Percentiles rank a stretch among this genome's conserved stretches.
These are phyloP conservation scores for Oryzaephilus surinamensis DNA, from an alignment of 1,140 invertebrate genomes.

Conservation along the genomic window DNA sequence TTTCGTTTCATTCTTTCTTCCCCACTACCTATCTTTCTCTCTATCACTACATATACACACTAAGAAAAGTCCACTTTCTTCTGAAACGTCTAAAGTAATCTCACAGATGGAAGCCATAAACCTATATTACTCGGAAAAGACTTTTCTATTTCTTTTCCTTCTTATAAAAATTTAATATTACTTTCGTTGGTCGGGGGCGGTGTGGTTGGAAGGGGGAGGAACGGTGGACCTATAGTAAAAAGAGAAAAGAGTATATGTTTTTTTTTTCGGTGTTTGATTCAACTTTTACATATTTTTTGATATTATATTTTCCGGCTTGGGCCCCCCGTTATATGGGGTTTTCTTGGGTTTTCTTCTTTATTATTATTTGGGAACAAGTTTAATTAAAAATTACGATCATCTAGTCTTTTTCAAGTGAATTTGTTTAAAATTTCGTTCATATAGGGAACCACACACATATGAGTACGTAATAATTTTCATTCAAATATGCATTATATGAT, in stretches of 20 bases:
- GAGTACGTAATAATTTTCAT: too few species aligned
- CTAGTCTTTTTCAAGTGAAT: too few species aligned
- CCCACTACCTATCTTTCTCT: slow-evolving; percentile 14
- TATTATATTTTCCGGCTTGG: too few species aligned
- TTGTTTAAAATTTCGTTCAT: too few species aligned
- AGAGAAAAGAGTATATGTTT: not conserved
- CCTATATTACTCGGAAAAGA: slow-evolving; percentile 37
- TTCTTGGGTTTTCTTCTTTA: not conserved
- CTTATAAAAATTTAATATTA: slow-evolving; percentile 38
- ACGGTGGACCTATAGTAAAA: not conserved
- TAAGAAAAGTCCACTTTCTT: slow-evolving; percentile 34
- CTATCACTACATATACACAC: slow-evolving; percentile 14
- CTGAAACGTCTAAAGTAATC: slow-evolving; percentile 36
- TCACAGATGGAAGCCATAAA: slow-evolving; percentile 38
- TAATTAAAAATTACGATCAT: too few species aligned
- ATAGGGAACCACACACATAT: too few species aligned
- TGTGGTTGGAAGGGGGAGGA: not conserved
- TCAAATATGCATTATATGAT: too few species aligned
- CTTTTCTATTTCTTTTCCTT: slow-evolving; percentile 36
- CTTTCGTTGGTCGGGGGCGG: slow-evolving; percentile 14
- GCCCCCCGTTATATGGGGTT: too few species aligned
- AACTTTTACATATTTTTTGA: too few species aligned
- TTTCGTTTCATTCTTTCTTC: slow-evolving; percentile 5
- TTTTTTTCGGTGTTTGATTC: too few species aligned
- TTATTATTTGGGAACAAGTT: too few species aligned